These are phyloP conservation scores for Lysiphlebus fabarum DNA, from an alignment of 1,140 invertebrate species.

Conservation along the genomic window DNA sequence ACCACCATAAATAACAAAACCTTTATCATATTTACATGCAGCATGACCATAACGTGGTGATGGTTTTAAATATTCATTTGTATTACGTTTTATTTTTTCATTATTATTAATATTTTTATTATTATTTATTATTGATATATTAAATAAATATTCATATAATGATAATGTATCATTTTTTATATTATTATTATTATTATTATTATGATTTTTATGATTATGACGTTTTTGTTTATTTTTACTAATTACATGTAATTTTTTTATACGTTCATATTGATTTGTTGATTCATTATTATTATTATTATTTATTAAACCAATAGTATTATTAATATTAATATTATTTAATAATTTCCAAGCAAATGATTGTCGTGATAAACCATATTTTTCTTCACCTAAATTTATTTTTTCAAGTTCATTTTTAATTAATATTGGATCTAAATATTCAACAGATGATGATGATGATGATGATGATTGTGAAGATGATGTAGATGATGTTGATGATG, in stretches of 20 bases:
- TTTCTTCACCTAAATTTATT: slow-evolving; percentile 56
- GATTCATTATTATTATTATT: slow-evolving; percentile 31
- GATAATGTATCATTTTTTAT: no score
- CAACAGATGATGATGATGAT: slow-evolving; percentile 42
- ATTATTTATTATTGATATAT: no score
- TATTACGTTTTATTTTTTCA: slow-evolving; percentile 18
- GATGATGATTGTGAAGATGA: no score
- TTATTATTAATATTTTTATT: slow-evolving; percentile 19
- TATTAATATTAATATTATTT: slow-evolving; percentile 60
- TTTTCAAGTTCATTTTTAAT: slow-evolving; percentile 55
- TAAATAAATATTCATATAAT: no score
- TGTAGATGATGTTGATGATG: no score
- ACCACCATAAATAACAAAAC: slow-evolving; percentile 89
- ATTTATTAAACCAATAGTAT: slow-evolving; percentile 41
- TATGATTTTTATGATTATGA: background rate
- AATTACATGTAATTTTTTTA: slow-evolving; percentile 29
- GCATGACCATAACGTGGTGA: slow-evolving; percentile 79
- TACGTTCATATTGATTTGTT: slow-evolving; percentile 32
- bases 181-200: no score
- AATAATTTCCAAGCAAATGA: slow-evolving; percentile 63
- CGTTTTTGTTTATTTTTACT: slow-evolving; percentile 2
- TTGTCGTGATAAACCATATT: slow-evolving; percentile 60
- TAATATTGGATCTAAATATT: slow-evolving; percentile 54
- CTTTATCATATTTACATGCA: slow-evolving; percentile 64
- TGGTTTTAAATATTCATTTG: slow-evolving; percentile 47